Percentiles rank a stretch among this genome's conserved stretches.
These are phyloP conservation scores for Agrochola litura DNA, from an alignment of 2,888 invertebrate species.

Conservation along the genomic window DNA sequence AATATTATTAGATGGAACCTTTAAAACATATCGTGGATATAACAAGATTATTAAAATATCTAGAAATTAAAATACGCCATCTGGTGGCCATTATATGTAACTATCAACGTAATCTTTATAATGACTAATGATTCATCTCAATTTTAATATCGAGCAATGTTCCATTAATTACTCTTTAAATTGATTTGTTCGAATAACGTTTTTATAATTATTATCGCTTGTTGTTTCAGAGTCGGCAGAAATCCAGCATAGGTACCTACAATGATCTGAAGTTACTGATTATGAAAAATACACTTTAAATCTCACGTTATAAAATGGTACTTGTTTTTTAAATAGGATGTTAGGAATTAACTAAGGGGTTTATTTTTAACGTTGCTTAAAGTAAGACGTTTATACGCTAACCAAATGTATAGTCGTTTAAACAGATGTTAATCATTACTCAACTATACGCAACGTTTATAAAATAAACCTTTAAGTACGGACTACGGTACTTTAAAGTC, in stretches of 20 bases:
- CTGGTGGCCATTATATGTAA: slow-evolving; percentile 26
- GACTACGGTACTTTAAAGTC: neutral
- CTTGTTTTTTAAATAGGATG: no score
- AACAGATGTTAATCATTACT: neutral
- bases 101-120: neutral
- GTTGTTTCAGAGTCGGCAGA: neutral
- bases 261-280: no score
- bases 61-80: slow-evolving; percentile 3
- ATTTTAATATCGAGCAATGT: neutral
- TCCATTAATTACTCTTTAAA: neutral
- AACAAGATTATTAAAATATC: neutral
- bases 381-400: neutral
- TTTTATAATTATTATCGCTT: neutral
- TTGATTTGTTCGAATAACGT: neutral
- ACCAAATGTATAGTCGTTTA: neutral
- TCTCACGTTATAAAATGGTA: no score
- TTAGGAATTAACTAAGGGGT: neutral
- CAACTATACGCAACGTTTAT: neutral
- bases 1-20: neutral
- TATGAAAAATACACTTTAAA: no score
- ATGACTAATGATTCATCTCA: neutral
- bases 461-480: neutral
- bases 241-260: no score
- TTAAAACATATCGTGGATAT: no score
- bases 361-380: no score